A percentile compares a stretch with the other conserved stretches of the same genome.
Evolutionary conservation across 2,113 vertebrate species (phyloP).

Genomic region (Malaclemys terrapin): DNA sequence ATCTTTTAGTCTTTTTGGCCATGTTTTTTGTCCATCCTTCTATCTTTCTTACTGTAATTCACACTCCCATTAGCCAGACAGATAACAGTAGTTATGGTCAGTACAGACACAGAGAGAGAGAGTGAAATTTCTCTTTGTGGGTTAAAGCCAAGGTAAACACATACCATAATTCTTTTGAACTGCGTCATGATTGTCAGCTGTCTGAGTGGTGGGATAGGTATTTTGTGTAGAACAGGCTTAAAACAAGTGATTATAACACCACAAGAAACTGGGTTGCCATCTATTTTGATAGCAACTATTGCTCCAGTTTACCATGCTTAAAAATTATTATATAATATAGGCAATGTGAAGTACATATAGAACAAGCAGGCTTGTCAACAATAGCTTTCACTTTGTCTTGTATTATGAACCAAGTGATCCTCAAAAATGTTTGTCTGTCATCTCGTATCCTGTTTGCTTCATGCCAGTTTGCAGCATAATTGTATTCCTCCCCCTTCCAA

Average conservation of each 20-base stretch:
- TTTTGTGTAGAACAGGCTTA: conserved; percentile 35
- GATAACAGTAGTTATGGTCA: conserved; percentile 63
- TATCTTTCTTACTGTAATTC: conserved; percentile 68
- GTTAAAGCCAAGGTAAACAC: conserved; percentile 55
- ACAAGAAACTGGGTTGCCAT: conserved; percentile 29
- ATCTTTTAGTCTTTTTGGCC: conserved; percentile 47
- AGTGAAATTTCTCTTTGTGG: conserved; percentile 63
- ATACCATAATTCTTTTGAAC: conserved; percentile 34
- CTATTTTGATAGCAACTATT: conserved; percentile 33
- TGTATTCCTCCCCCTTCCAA: conserved; percentile 67
- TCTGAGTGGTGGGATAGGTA: background rate
- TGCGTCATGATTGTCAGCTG: conserved; percentile 55
- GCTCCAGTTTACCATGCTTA: conserved; percentile 50
- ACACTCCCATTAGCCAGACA: conserved; percentile 64
- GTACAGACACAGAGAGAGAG: conserved; percentile 62
- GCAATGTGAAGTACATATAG: conserved; percentile 40
- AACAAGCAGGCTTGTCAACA: conserved; percentile 69
- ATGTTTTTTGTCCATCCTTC: conserved; percentile 54
- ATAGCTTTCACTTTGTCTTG: conserved; percentile 67
- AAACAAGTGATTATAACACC: background rate
- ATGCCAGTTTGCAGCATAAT: conserved; percentile 68
- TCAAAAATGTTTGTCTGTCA: conserved; percentile 76
- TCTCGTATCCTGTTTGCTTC: conserved; percentile 67
- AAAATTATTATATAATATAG: conserved; percentile 37
- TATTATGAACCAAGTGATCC: conserved; percentile 63